Evolutionary conservation across 2,888 invertebrate genomes (phyloP).

Genomic region (Sinotaia quadrata): DNA sequence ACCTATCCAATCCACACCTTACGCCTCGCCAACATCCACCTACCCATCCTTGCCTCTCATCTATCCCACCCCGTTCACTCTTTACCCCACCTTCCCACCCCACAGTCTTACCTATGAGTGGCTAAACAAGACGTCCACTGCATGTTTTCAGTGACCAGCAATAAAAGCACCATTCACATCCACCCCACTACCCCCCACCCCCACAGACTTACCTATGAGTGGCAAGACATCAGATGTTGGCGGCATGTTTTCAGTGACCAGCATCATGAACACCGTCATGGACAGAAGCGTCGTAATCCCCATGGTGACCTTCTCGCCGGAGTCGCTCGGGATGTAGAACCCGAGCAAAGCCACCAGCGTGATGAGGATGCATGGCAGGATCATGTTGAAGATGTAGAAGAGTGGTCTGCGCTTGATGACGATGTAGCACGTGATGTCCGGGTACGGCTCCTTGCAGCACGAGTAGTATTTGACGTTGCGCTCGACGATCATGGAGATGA

Average conservation of each 20-base stretch:
- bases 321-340: conserved; percentile 76
- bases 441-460: conserved; percentile 70
- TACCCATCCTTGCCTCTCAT: no score
- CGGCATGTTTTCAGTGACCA: conserved; percentile 77
- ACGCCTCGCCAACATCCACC: no score
- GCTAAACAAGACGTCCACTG: no score
- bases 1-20: no score
- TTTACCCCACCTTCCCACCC: no score
- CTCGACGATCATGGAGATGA: conserved; percentile 76
- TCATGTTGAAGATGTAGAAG: conserved; percentile 76
- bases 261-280: conserved; percentile 77
- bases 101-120: no score
- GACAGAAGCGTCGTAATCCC: conserved; percentile 76
- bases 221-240: conserved; percentile 77
- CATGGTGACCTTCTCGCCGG: conserved; percentile 75
- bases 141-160: no score
- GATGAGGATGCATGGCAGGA: conserved; percentile 76
- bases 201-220: conserved; percentile 72
- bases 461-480: conserved; percentile 30
- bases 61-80: no score
- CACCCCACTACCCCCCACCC: no score
- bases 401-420: conserved; percentile 74
- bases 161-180: no score
- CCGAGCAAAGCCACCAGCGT: conserved; percentile 76
- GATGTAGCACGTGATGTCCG: conserved; percentile 75